Evolutionary conservation across 2,888 invertebrate species (phyloP), one percentile per base, ranked within the genome.

Genomic region (Pteria penguin): DNA sequence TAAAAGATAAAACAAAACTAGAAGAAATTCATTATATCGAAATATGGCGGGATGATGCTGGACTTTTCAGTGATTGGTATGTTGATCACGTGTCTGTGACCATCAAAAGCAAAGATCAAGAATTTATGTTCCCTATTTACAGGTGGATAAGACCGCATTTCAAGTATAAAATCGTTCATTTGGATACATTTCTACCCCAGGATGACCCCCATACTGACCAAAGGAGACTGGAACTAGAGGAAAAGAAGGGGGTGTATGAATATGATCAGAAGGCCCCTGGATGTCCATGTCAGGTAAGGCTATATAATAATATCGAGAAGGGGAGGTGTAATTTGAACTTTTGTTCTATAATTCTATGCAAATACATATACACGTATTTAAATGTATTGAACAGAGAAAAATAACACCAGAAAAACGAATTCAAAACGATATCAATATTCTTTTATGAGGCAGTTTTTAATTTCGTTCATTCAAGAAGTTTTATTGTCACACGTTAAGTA

Each of bases 151-250:
- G 88, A 36, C 82, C 91, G 5, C 84, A 91, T 63, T 83, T 77
- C 29, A 87, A 88, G 33, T 92, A 93, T 81, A 78, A 89, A 54
- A 89, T 93, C 66, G 80, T 87, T 29, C 90, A 92, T 79, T 89
- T 89, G 78, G 93, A 93, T 79, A 91, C 91, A 2, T 85, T 88
- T 70, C 86, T 93, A 36, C 93, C 93, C 0, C 92, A 93, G 81
- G 72, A 86, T 32, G 93, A 93, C 67, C 89, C 90, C 1, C 86
- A 91, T 67, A 79, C 75, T 0, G 90, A 92, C n/a, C 90, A 91
- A 76, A 79, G 93, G 45, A 80, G 84, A 54, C 84, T 86, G 58
- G 93, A 93, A 74, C 82, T 93, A 57, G 87, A 88, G 52, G 87
- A 90, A 57, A 92, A 92, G 82, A 79, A 88, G 52, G 79, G 82